Evolutionary conservation across 2,797 vertebrate species (phyloP).

Genomic region (Acipenser oxyrinchus): DNA sequence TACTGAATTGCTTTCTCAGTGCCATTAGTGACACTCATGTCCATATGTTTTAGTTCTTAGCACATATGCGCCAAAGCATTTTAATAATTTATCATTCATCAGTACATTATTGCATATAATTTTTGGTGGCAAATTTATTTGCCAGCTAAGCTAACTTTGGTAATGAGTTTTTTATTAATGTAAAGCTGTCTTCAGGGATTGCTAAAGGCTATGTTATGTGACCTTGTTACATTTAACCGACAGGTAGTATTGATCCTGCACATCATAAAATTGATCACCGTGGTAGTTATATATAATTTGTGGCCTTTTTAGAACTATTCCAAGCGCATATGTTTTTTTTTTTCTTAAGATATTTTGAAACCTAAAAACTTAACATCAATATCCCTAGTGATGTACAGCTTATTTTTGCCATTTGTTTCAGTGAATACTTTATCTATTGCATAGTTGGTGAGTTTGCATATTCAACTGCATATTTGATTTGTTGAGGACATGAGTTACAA

Average conservation of each 20-base stretch:
- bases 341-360: too few relatives aligned
- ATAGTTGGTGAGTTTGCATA: too few relatives aligned
- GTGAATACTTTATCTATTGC: too few relatives aligned
- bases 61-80: neutral
- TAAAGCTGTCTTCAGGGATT: neutral
- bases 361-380: too few relatives aligned
- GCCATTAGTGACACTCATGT: too few relatives aligned
- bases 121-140: neutral
- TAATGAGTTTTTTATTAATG: neutral
- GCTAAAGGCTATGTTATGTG: neutral
- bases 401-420: too few relatives aligned
- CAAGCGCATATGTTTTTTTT: too few relatives aligned
- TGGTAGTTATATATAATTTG: neutral
- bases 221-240: neutral
- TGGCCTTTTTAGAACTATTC: neutral
- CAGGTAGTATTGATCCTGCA: neutral
- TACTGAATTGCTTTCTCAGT: too few relatives aligned
- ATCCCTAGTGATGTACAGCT: too few relatives aligned
- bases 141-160: neutral
- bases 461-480: too few relatives aligned
- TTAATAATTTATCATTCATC: constrained; percentile 1
- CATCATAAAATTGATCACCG: neutral
- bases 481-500: too few relatives aligned
- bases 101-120: neutral
- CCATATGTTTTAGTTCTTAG: neutral